These are phyloP conservation scores for Molorchus minor DNA, from an alignment of 2,888 invertebrate genomes.

Conservation along the genomic window DNA sequence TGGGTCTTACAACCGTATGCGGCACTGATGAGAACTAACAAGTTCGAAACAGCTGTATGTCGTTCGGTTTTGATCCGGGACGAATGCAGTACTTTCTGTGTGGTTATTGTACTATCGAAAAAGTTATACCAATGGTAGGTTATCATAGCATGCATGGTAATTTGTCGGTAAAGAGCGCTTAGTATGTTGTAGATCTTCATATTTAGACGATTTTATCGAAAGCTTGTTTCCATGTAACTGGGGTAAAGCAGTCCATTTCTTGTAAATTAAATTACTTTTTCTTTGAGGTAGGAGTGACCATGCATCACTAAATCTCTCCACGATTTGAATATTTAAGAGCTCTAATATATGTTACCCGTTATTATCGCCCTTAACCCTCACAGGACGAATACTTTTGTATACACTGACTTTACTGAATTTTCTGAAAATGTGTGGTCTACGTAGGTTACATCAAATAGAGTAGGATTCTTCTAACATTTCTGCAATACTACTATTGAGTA, in stretches of 20 bases:
- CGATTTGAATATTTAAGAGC: conserved; percentile 23
- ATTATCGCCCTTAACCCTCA: conserved; percentile 22
- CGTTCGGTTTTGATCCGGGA: too few relatives aligned
- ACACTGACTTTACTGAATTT: conserved; percentile 18
- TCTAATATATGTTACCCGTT: conserved; percentile 31
- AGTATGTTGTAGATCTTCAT: conserved; percentile 7
- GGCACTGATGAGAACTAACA: too few relatives aligned
- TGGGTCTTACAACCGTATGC: too few relatives aligned
- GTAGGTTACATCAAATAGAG: background rate
- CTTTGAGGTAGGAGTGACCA: conserved; percentile 13
- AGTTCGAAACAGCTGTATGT: too few relatives aligned
- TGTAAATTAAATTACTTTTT: background rate
- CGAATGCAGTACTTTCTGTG: too few relatives aligned
- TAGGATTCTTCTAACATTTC: conserved; percentile 7
- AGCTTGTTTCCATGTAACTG: conserved; percentile 9
- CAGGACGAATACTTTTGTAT: conserved; percentile 32
- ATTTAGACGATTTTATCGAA: conserved; percentile 2
- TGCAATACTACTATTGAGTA: conserved; percentile 2
- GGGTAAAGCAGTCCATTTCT: background rate
- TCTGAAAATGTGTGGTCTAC: conserved; percentile 23
- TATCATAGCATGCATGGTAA: conserved; percentile 11
- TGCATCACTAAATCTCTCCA: background rate
- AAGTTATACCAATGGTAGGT: too few relatives aligned
- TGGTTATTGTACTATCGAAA: too few relatives aligned
- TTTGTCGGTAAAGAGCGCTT: conserved; percentile 2